Evolutionary conservation across 2,888 invertebrate genomes (phyloP), one percentile per base, ranked within the genome.

Genomic region (Ophion ellenae): DNA sequence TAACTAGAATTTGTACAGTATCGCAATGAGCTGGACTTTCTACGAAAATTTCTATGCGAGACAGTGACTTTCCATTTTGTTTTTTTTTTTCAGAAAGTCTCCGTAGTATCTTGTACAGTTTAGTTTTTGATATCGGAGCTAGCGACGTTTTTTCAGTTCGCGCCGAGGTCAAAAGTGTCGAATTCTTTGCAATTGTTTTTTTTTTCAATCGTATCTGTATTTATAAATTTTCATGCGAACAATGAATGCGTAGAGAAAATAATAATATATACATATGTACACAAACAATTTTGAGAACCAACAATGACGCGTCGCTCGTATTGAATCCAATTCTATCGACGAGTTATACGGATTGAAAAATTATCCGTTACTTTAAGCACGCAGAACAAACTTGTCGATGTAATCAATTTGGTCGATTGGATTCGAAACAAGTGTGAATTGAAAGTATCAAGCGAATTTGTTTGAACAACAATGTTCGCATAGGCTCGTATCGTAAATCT

Each of bases 401-500:
- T 45, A 0, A 45, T 45, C 45, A 10, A 11, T 45, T 45, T 14
- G 11, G 14, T 11, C 3, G 10, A 14, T 47, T 14, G 3, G 14
- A 47, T 47, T 47, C 47, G 47, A 47, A 14, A 11, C 53, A 17
- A 14, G 14, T 53, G 14, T 14, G 14, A 17, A 53, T 53, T 53
- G 14, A 5, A 14, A 14, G 14, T 53, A 53, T 17, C 11, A 14
- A 14, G 7, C 14, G 69, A 84, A 83, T 40, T 87, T 80, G 61
- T 74, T 90, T 7, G 81, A 83, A 45, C 91, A 91, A 84, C 91
- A 91, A 5, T 86, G 81, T 40, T 88, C 87, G 9, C 36, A 57
- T 10, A 91, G 87, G 87, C 87, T 90, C 14, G 89, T 81, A 67
- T 91, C 92, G 11, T 90, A 84, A 70, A 91, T 90, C 82, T 87